Conservation (phyloP, 2,888 invertebrate species). For the Belgica antarctica region DNA sequence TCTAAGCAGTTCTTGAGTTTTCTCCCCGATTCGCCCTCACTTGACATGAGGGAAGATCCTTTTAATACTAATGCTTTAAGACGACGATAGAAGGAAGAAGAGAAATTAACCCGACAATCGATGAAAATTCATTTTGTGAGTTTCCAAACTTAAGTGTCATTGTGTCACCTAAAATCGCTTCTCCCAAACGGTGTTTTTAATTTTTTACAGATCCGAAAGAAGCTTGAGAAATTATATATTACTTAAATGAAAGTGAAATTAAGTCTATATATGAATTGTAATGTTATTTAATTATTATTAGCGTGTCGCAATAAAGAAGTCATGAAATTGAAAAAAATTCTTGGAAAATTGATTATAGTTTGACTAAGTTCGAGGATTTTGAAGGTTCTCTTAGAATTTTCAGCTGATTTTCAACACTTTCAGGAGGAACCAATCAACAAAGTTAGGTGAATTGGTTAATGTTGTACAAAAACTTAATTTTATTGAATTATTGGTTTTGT, state of each 20-base stretch:
- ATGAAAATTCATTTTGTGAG: neutral
- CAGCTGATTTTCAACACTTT: too few relatives aligned
- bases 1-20: neutral
- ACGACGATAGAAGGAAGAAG: neutral
- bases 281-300: neutral
- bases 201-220: neutral
- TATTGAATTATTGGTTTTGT: too few relatives aligned
- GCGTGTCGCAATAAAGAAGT: neutral
- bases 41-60: too few relatives aligned
- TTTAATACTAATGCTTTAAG: neutral
- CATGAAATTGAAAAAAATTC: too few relatives aligned
- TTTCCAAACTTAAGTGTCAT: neutral
- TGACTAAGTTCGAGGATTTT: neutral
- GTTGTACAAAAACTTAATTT: too few relatives aligned
- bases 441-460: too few relatives aligned
- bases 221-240: neutral
- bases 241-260: neutral
- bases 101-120: slow-evolving; percentile 11
- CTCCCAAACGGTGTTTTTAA: neutral
- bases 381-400: too few relatives aligned
- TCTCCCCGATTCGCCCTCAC: neutral
- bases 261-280: slow-evolving; percentile 6
- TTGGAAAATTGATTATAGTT: neutral
- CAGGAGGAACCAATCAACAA: too few relatives aligned
- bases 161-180: neutral